Evolutionary conservation across 2,888 invertebrate species (phyloP), one percentile per base, ranked within the genome.

Genomic region (Drosophila lutescens): DNA sequence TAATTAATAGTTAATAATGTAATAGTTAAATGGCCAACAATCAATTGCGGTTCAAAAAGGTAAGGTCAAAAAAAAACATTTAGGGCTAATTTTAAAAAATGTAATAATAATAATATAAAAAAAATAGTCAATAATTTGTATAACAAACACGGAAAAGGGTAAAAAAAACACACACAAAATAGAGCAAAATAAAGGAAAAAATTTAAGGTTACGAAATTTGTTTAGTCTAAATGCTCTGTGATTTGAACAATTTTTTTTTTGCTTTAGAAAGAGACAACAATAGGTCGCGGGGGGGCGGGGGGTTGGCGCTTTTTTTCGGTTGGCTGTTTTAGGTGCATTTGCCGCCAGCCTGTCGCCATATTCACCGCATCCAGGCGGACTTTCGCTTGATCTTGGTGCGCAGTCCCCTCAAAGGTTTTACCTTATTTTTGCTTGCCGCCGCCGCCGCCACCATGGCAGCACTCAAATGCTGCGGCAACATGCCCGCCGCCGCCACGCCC

Each of bases 361-460:
- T 86, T 91, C 90, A 91, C 89, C 92, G 91, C 83, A 91, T 89
- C 88, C 91, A 91, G n/a, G 91, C 77, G 10, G 91, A 83, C 70
- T 92, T 92, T 23, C 92, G 89, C 73, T 92, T 92, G 50, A 92
- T 90, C 79, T 92, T 92, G 60, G 91, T 91, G 30, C 92, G 91
- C 53, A 92, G 63, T 53, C 88, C 90, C 23, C 91, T 88, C 66
- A 91, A 55, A 1, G 90, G 85, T 74, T 91, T 92, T 65, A 88
- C 79, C 65, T 90, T 92, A 72, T 78, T 51, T 15, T 47, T 47
- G 12, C 32, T 47, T 46, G 30, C 30, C 34, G 34, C 34, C 34
- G 47, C 47, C 15, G 74, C 55, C 58, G 74, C 58, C 51, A 78
- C 72, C 78, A 77, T 78, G 4, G 61, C 59, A 43, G 70, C 69